phyloP scores from a whole-genome alignment of 2,888 invertebrate species.

The Xanthorhoe spadicearia region DNA sequence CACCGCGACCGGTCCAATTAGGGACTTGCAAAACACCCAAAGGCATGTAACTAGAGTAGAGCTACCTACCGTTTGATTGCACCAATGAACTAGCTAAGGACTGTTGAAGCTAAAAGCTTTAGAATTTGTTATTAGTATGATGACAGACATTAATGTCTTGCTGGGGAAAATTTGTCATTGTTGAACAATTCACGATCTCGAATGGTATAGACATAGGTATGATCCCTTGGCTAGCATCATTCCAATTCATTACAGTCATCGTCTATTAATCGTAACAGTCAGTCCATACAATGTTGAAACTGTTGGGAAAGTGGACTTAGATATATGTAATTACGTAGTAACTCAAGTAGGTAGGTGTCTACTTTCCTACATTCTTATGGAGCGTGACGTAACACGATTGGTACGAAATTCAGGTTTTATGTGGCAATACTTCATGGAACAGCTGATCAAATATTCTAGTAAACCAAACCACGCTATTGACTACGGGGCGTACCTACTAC shows the following conservation, averaged over 20 bases:
- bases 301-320: constrained; percentile 28
- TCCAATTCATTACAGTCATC: neutral
- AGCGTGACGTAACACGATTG: constrained; percentile 26
- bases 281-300: constrained; percentile 4
- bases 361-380: constrained; percentile 23
- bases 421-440: constrained; percentile 17
- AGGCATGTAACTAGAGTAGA: constrained; percentile 33
- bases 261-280: neutral
- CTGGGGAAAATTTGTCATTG: too few species aligned
- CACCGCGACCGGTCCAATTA: constrained; percentile 56
- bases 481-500: too few species aligned
- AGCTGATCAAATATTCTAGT: constrained; percentile 10
- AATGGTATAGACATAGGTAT: too few species aligned
- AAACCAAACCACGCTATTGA: constrained; percentile 1
- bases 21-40: constrained; percentile 51
- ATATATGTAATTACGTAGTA: constrained; percentile 2
- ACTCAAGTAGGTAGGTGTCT: neutral
- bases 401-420: constrained; percentile 19
- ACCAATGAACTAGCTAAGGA: constrained; percentile 17
- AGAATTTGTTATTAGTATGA: too few species aligned
- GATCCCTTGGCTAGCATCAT: neutral
- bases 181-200: too few species aligned
- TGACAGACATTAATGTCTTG: too few species aligned
- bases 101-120: neutral
- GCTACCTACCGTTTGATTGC: constrained; percentile 37